A percentile compares a stretch with the other conserved stretches of the same genome.
Evolutionary conservation across 2,113 vertebrate species (phyloP).

Genomic region (Apeltes quadracus): DNA sequence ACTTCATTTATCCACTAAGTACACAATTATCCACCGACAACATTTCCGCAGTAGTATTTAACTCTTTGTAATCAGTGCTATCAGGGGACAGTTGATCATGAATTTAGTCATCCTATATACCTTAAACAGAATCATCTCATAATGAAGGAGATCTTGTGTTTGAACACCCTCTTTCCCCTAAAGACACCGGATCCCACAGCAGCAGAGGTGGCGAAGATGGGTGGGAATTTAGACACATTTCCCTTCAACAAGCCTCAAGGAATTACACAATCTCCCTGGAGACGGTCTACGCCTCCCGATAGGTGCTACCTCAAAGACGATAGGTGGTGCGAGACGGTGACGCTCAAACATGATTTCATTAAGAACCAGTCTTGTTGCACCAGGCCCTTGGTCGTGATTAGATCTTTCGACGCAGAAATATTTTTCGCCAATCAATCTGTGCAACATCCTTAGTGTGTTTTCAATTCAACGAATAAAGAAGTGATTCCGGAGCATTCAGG

Average conservation of each 20-base stretch:
- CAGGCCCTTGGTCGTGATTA: background rate
- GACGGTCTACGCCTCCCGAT: slow-evolving; percentile 56
- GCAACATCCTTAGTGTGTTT: background rate
- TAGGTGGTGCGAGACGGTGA: slow-evolving; percentile 28
- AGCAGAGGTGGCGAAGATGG: slow-evolving; percentile 50
- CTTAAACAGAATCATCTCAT: slow-evolving; percentile 21
- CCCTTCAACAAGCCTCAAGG: slow-evolving; percentile 44
- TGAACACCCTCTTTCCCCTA: slow-evolving; percentile 28
- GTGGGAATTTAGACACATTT: slow-evolving; percentile 64
- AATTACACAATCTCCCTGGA: slow-evolving; percentile 67
- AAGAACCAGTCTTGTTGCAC: slow-evolving; percentile 47
- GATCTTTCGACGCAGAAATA: background rate
- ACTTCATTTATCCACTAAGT: slow-evolving; percentile 70
- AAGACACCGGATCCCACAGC: slow-evolving; percentile 40
- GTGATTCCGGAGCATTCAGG: background rate
- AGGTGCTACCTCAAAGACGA: slow-evolving; percentile 60
- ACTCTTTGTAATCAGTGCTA: slow-evolving; percentile 58
- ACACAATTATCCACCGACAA: slow-evolving; percentile 70
- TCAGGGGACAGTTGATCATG: slow-evolving; percentile 32
- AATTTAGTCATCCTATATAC: slow-evolving; percentile 35
- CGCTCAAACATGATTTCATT: slow-evolving; percentile 48
- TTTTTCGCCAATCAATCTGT: background rate
- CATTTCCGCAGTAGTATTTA: slow-evolving; percentile 56
- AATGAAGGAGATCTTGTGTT: slow-evolving; percentile 33
- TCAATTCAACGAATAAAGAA: slow-evolving; percentile 3